Base-by-base conservation (phyloP, 53 echinoderm and acorn worm species). In the Henricia sp. region DNA sequence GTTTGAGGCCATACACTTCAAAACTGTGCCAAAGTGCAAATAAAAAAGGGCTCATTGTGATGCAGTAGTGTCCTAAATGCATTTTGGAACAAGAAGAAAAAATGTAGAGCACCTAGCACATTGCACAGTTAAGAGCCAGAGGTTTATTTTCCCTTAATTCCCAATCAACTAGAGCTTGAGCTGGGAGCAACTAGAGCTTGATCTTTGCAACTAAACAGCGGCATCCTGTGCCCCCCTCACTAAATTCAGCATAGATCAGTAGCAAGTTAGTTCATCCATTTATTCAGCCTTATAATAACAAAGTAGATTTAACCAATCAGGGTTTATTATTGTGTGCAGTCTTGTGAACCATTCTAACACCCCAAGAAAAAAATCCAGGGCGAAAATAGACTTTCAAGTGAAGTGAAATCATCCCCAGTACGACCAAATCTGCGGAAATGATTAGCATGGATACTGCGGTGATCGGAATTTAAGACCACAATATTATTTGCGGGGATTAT, bases 391-490 rank as follows among this genome's bases (percentile, higher is more conserved):
- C 23, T 74, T 17, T n/a, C 21, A 38, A 0, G 25, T 30, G 16
- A 23, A 19, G 6, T 9, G 56, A 56, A 56, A 56, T 56, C 1
- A 28, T 56, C 8, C 62, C 62, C 17, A 29, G 24, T 32, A 62
- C 42, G 62, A 30, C 24, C 59, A 77, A 62, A 77, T 77, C 78
- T 29, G 60, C 46, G 62, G 78, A 77, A 77, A 30, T 77, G 43
- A 77, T 77, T 77, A 77, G 78, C 78, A 77, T 44, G 78, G 53
- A 72, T 52, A 72, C 70, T 44, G 42, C 19, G 52, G 46, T 30
- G 62, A 77, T 62, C 32, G 29, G 28, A 11, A 8, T 8, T 27
- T 12, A 20, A 3, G 27, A 29, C 48, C 1, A 38, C 23, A 27
- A n/a, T 29, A 77, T 77, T 77, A 77, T 77, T 42, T 19, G 60